Conservation (phyloP, 2,888 invertebrate genomes). For the Pristionchus mayeri region DNA sequence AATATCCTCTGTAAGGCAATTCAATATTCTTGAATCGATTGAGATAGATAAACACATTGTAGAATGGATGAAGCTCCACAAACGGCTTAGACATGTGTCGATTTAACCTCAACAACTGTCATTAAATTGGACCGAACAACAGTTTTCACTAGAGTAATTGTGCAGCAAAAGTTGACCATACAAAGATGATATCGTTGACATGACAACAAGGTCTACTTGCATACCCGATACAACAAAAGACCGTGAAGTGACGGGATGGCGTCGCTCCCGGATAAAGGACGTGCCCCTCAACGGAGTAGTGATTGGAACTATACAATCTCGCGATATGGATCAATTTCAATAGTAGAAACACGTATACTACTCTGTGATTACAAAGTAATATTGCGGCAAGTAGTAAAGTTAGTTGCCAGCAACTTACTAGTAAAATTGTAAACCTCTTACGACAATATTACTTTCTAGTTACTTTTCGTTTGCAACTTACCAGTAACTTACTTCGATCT, state of each 20-base stretch:
- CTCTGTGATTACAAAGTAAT: no score
- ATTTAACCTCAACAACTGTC: background rate
- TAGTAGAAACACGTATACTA: slow-evolving; percentile 18
- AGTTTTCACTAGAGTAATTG: background rate
- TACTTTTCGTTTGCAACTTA: no score
- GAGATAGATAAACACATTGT: slow-evolving; percentile 41
- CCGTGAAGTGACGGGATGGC: slow-evolving; percentile 14
- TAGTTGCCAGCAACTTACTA: no score
- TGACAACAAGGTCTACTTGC: background rate
- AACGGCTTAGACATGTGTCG: slow-evolving; percentile 45
- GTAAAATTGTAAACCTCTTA: no score
- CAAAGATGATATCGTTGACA: slow-evolving; percentile 24
- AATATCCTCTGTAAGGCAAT: slow-evolving; percentile 46
- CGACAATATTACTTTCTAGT: no score
- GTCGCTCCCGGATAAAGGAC: background rate
- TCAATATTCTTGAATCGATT: slow-evolving; percentile 47
- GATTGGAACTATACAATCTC: slow-evolving; percentile 20
- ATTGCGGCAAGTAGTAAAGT: no score
- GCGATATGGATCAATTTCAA: slow-evolving; percentile 44
- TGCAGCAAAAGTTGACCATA: background rate
- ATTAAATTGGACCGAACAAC: background rate
- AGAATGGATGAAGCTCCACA: slow-evolving; percentile 46
- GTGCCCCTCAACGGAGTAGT: background rate
- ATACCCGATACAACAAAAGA: background rate
- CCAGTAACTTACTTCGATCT: no score